phyloP scores from a whole-genome alignment of 2,113 vertebrate species.

The Cyanoderma ruficeps region DNA sequence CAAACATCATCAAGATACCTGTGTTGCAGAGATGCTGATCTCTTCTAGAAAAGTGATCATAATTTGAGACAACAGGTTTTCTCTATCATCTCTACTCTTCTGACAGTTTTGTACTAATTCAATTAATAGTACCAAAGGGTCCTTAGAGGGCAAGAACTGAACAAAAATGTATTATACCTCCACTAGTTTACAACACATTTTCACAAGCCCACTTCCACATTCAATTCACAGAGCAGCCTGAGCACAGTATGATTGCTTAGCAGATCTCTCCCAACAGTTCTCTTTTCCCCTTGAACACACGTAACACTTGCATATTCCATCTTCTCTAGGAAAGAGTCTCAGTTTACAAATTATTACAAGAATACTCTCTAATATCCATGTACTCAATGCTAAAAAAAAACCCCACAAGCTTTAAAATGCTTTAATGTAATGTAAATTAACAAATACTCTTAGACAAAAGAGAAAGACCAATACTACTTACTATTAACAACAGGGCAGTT shows the following conservation, averaged over 20 bases:
- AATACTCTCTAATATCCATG: background rate
- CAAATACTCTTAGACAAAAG: background rate
- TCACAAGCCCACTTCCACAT: background rate
- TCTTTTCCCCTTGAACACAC: background rate
- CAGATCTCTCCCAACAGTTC: background rate
- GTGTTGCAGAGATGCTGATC: background rate
- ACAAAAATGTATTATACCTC: background rate
- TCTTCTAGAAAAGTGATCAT: background rate
- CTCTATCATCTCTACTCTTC: background rate
- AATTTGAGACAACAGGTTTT: background rate
- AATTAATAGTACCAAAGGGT: background rate
- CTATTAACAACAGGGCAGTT: constrained; percentile 89
- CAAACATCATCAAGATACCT: background rate
- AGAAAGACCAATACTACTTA: constrained; percentile 53
- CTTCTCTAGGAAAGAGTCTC: background rate
- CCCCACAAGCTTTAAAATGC: background rate
- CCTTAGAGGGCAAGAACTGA: background rate
- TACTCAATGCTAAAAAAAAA: background rate
- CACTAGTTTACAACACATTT: background rate
- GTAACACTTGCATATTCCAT: background rate
- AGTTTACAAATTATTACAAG: background rate
- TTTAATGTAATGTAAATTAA: background rate
- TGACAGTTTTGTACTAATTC: background rate
- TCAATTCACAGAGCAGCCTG: background rate
- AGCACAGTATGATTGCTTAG: background rate